phyloP scores from a whole-genome alignment of 2,113 vertebrate species.

The Saccopteryx leptura region DNA sequence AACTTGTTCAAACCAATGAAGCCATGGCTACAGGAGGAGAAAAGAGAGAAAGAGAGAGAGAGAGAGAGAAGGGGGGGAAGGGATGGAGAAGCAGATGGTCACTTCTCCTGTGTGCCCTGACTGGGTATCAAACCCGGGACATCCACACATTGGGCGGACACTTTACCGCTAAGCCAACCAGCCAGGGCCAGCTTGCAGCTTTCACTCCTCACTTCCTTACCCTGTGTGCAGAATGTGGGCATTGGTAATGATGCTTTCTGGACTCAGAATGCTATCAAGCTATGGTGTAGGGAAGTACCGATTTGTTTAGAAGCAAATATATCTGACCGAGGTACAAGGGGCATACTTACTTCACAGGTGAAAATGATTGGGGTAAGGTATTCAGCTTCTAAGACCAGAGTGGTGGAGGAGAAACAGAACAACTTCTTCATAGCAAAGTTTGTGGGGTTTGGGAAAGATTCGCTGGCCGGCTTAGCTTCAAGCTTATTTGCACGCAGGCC shows the following conservation, averaged over 20 bases:
- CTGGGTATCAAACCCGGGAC: too few species aligned
- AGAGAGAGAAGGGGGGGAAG: too few species aligned
- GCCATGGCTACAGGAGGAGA: too few species aligned
- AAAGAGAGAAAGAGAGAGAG: too few species aligned
- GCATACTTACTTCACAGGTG: not conserved
- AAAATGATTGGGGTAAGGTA: too few species aligned
- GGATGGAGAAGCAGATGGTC: too few species aligned
- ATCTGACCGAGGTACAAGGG: too few species aligned
- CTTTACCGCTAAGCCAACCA: too few species aligned
- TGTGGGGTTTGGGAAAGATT: not conserved
- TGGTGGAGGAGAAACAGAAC: not conserved
- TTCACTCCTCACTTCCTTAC: not conserved
- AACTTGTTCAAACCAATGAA: too few species aligned
- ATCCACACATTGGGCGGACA: too few species aligned
- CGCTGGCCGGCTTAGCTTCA: not conserved
- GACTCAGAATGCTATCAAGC: fast-evolving
- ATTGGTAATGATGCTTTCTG: not conserved
- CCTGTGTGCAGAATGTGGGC: not conserved
- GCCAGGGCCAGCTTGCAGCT: not conserved
- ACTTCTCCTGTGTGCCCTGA: too few species aligned
- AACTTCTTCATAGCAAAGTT: not conserved
- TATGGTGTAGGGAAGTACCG: not conserved
- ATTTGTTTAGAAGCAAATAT: not conserved
- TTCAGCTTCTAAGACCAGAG: not conserved
- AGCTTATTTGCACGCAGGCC: not conserved